Evolutionary conservation across 1,140 invertebrate species (phyloP).

Genomic region (Neuroterus valhalla): DNA sequence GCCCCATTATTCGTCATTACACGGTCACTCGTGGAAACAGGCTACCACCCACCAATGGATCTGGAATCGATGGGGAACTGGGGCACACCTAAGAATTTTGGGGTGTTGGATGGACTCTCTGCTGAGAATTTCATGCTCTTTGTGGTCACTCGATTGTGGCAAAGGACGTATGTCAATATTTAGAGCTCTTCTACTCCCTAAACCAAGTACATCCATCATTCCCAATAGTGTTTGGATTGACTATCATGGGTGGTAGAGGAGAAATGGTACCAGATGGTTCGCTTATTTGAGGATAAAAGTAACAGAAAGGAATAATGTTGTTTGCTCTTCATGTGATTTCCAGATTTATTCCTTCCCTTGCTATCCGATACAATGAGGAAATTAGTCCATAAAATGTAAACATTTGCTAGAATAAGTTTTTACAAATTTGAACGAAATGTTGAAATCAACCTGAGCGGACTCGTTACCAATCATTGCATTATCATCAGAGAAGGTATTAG

Average conservation of each 20-base stretch:
- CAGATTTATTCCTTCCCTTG: no score
- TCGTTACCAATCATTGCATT: no score
- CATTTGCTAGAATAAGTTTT: no score
- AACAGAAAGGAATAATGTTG: background rate
- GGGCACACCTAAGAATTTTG: conserved; percentile 35
- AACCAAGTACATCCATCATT: conserved; percentile 49
- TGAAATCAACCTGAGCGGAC: no score
- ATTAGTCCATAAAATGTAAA: no score
- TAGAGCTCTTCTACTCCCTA: conserved; percentile 50
- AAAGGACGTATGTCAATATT: conserved; percentile 54
- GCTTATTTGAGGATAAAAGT: conserved; percentile 8
- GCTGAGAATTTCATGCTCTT: conserved; percentile 49
- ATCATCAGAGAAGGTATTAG: no score
- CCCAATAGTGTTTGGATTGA: conserved; percentile 17
- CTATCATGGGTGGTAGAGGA: conserved; percentile 30
- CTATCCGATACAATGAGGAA: no score
- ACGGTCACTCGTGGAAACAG: conserved; percentile 71
- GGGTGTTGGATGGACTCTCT: conserved; percentile 33
- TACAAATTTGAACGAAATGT: no score
- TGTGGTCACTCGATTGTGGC: conserved; percentile 38
- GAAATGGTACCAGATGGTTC: background rate
- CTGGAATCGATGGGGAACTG: conserved; percentile 8
- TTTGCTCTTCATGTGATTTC: background rate
- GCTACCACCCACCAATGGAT: conserved; percentile 46
- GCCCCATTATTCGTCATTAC: conserved; percentile 73